Evolutionary conservation across 1,140 invertebrate genomes (phyloP).

Genomic region (Diachasma alloeum): DNA sequence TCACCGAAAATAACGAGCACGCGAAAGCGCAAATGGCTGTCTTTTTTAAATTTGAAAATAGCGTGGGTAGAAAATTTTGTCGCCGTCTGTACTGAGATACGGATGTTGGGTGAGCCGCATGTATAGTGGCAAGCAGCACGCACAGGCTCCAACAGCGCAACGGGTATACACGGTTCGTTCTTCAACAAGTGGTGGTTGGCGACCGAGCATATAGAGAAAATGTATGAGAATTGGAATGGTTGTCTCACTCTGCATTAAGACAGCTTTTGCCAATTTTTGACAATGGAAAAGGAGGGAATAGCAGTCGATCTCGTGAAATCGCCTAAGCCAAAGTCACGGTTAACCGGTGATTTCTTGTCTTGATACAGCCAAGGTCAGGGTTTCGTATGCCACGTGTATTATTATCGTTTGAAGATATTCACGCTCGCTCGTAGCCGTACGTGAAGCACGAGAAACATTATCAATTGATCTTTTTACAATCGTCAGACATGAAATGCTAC

Average conservation of each 20-base stretch:
- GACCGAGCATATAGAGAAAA: neutral
- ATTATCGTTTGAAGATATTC: slow-evolving; percentile 37
- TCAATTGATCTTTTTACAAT: neutral
- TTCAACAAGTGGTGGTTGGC: slow-evolving; percentile 57
- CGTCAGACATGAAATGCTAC: neutral
- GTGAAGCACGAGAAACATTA: neutral
- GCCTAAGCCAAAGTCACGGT: neutral
- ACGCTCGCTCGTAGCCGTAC: slow-evolving; percentile 19
- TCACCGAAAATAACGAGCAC: too few species aligned
- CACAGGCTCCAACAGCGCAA: neutral
- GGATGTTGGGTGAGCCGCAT: slow-evolving; percentile 21
- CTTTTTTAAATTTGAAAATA: neutral
- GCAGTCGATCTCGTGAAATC: neutral
- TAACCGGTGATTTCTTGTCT: neutral
- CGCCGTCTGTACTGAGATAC: slow-evolving; percentile 19
- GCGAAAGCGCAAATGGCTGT: too few species aligned
- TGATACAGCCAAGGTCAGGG: slow-evolving; percentile 45
- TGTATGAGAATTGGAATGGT: too few species aligned
- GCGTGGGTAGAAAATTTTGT: slow-evolving; percentile 4
- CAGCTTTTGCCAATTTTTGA: neutral
- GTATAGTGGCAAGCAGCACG: neutral
- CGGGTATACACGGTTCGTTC: slow-evolving; percentile 25
- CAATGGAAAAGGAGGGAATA: too few species aligned
- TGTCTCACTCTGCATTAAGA: neutral
- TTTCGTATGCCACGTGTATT: slow-evolving; percentile 10